Percentiles rank a stretch among this genome's conserved stretches.
Evolutionary conservation across 2,888 invertebrate genomes (phyloP).

Genomic region (Bellardia bayeri): DNA sequence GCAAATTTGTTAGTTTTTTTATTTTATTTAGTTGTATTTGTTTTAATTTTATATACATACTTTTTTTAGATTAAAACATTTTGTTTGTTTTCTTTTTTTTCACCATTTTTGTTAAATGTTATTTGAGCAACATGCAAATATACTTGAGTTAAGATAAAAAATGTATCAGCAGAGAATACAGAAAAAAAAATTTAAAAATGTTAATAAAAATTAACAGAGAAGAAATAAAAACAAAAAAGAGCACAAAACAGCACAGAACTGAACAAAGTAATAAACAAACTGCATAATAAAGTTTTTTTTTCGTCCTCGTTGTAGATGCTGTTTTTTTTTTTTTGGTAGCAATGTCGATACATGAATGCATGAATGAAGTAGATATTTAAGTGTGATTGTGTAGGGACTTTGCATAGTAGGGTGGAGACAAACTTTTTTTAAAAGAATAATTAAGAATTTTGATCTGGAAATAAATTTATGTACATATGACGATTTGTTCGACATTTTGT

Average conservation of each 20-base stretch:
- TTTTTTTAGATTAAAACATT: constrained; percentile 51
- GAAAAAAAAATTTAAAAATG: constrained; percentile 44
- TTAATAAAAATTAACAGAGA: constrained; percentile 65
- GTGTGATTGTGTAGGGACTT: not conserved
- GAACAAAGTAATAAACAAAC: constrained; percentile 58
- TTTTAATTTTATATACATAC: constrained; percentile 36
- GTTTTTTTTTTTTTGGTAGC: constrained; percentile 20
- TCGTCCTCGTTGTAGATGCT: constrained; percentile 36
- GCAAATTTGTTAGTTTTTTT: constrained; percentile 55
- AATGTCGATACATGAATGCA: constrained; percentile 56
- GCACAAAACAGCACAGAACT: not conserved
- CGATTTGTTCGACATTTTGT: too few species aligned
- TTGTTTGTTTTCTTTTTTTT: not conserved
- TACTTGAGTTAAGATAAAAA: constrained; percentile 58
- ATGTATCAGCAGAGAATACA: constrained; percentile 39
- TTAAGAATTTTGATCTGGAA: too few species aligned
- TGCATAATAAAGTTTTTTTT: constrained; percentile 55
- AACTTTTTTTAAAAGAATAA: too few species aligned
- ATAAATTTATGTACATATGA: too few species aligned
- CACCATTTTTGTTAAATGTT: constrained; percentile 38
- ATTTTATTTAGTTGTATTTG: constrained; percentile 11
- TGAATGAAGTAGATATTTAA: constrained; percentile 53
- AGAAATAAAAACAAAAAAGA: constrained; percentile 47
- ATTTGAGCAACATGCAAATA: constrained; percentile 62
- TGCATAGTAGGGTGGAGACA: constrained; percentile 6